Conservation (phyloP, 2,113 vertebrate species). For the Tamias sibiricus region DNA sequence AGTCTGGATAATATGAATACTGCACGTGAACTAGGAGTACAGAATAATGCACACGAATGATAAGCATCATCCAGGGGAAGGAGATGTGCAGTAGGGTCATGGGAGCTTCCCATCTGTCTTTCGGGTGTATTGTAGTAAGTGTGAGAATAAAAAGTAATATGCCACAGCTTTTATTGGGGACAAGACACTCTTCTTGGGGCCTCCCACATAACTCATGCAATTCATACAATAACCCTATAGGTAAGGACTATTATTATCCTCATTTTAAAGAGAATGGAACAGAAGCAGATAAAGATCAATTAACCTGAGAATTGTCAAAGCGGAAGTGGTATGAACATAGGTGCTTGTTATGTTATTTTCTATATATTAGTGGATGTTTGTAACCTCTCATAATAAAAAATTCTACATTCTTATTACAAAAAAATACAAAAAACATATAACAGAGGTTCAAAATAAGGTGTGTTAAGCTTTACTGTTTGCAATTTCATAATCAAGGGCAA, state of each 20-base stretch:
- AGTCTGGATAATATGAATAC: neutral
- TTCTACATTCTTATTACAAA: neutral
- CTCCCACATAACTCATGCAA: neutral
- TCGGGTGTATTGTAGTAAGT: neutral
- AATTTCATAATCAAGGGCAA: neutral
- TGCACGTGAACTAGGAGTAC: neutral
- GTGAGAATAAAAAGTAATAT: neutral
- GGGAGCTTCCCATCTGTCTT: neutral
- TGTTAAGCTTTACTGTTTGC: neutral
- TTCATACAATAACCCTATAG: rapidly evolving
- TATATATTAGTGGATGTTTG: neutral
- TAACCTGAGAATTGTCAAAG: neutral
- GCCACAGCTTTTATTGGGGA: neutral
- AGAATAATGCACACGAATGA: neutral
- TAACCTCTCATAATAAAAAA: neutral
- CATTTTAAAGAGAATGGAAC: neutral
- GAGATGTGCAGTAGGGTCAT: neutral
- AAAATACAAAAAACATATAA: neutral
- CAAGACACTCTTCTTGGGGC: neutral
- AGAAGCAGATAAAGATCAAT: neutral
- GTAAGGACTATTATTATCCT: neutral
- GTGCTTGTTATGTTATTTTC: neutral
- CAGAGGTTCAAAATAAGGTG: neutral
- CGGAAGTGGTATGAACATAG: too few species aligned
- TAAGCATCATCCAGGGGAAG: neutral